Conservation (phyloP, 2,113 vertebrate genomes). For the Charina bottae region DNA sequence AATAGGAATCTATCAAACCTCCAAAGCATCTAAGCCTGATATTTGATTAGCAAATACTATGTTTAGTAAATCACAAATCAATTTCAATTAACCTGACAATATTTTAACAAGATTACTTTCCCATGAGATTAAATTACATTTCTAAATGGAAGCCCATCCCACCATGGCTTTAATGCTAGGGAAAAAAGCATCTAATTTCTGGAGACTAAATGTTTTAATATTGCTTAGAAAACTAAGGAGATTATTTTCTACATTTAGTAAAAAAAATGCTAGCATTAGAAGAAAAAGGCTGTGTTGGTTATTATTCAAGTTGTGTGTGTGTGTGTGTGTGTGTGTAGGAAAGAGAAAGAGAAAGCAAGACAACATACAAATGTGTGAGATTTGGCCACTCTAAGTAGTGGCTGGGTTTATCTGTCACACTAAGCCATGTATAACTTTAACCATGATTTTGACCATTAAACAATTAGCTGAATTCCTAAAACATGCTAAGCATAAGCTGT, state of each 20-base stretch:
- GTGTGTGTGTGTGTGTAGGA: neutral
- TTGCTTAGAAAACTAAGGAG: conserved; percentile 55
- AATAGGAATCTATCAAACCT: conserved; percentile 30
- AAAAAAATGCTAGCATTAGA: conserved; percentile 53
- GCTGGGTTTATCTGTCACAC: neutral
- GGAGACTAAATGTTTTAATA: conserved; percentile 42
- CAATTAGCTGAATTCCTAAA: neutral
- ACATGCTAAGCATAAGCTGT: neutral
- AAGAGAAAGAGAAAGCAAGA: neutral
- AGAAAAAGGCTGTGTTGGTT: neutral
- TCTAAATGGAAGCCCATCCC: conserved; percentile 64
- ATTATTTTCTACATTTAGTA: conserved; percentile 58
- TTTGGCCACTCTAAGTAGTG: neutral
- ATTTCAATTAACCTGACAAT: conserved; percentile 74
- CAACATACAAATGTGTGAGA: neutral
- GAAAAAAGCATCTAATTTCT: conserved; percentile 63
- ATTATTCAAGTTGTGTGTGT: neutral
- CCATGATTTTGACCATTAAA: neutral
- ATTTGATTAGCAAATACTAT: conserved; percentile 64
- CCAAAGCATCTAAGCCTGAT: conserved; percentile 26
- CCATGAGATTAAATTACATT: conserved; percentile 69
- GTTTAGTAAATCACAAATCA: conserved; percentile 66
- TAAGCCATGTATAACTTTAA: neutral
- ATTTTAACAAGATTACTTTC: conserved; percentile 72
- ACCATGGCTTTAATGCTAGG: conserved; percentile 60